phyloP scores from a whole-genome alignment of 2,888 invertebrate species.

The Cerastis rubricosa region DNA sequence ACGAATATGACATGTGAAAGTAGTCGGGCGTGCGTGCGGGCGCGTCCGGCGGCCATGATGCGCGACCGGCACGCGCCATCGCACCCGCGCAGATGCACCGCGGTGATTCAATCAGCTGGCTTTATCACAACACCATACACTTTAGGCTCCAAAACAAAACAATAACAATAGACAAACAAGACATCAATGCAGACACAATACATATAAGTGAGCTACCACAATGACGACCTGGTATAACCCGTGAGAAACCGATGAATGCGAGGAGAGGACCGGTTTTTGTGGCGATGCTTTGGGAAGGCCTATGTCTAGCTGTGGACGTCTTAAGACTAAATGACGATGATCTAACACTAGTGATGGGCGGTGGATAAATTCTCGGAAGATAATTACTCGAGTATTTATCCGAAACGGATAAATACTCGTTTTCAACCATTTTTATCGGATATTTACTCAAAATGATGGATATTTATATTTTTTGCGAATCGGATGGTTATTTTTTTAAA shows the following conservation, averaged over 20 bases:
- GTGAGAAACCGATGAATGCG: background rate
- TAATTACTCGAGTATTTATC: too few species aligned
- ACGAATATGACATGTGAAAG: slow-evolving; percentile 83
- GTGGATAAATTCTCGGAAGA: too few species aligned
- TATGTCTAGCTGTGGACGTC: background rate
- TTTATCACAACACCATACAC: slow-evolving; percentile 37
- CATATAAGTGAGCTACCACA: background rate
- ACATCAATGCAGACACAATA: background rate
- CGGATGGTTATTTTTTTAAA: too few species aligned
- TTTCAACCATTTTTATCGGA: too few species aligned
- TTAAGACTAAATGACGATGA: slow-evolving; percentile 7
- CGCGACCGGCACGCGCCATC: slow-evolving; percentile 81
- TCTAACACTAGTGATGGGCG: too few species aligned
- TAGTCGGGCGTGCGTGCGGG: slow-evolving; percentile 75
- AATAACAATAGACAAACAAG: background rate
- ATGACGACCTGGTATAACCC: background rate
- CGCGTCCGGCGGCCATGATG: slow-evolving; percentile 75
- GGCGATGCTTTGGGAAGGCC: background rate
- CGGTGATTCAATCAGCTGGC: slow-evolving; percentile 62
- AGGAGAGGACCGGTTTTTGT: background rate
- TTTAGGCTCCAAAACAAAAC: slow-evolving; percentile 23
- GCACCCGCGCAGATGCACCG: slow-evolving; percentile 69
- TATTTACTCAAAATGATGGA: too few species aligned
- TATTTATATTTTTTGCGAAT: too few species aligned
- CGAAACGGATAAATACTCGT: too few species aligned